These are phyloP conservation scores for Ibidorhyncha struthersii DNA, from an alignment of 2,113 vertebrate genomes.

Conservation along the genomic window DNA sequence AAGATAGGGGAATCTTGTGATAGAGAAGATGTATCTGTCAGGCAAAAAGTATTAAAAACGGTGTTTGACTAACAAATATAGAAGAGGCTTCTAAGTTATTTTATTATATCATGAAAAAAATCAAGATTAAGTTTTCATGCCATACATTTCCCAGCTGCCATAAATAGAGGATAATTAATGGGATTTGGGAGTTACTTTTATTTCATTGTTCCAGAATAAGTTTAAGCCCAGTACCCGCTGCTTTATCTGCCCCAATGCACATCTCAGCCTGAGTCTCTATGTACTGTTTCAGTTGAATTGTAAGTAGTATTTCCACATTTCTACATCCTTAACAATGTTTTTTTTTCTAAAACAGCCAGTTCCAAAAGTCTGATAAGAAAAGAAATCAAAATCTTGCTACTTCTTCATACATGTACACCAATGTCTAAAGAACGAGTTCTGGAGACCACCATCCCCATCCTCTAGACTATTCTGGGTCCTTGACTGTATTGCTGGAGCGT, in stretches of 20 bases:
- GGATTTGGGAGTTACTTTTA: neutral
- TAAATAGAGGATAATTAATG: neutral
- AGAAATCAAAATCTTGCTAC: neutral
- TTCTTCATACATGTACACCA: neutral
- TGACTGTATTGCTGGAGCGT: fast-evolving
- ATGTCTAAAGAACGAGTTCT: neutral
- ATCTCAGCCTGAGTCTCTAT: neutral
- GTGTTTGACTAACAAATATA: neutral
- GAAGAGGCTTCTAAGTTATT: neutral
- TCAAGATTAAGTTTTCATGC: neutral
- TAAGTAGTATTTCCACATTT: neutral
- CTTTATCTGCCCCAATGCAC: neutral
- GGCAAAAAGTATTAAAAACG: neutral
- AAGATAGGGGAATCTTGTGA: neutral
- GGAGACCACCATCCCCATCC: fast-evolving
- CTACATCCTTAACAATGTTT: neutral
- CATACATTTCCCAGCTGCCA: neutral
- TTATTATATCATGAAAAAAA: neutral
- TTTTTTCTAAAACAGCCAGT: neutral
- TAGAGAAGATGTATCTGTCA: neutral
- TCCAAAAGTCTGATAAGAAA: neutral
- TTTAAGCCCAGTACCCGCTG: neutral
- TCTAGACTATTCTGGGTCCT: neutral
- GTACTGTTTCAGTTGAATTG: neutral
- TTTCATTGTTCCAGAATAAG: neutral